These are phyloP conservation scores for Remorina albescens DNA, from an alignment of 2,797 vertebrate species.

Conservation along the genomic window DNA sequence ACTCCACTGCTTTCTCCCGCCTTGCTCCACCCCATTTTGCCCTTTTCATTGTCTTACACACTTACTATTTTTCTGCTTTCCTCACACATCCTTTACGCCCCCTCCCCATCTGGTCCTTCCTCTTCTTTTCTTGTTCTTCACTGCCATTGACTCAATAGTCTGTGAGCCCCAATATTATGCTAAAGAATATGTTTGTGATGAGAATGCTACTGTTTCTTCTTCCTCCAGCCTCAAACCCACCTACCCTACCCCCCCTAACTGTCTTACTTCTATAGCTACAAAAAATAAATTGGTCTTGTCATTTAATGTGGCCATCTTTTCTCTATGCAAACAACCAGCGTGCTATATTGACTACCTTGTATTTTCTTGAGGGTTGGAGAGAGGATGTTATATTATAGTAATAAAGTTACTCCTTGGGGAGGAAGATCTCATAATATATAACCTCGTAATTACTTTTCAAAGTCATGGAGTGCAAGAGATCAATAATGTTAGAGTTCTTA, in stretches of 20 bases:
- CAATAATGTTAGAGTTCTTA: conserved; percentile 69
- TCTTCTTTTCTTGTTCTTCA: neutral
- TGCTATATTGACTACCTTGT: conserved; percentile 51
- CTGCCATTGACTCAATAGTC: conserved; percentile 4
- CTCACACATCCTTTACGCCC: conserved; percentile 24
- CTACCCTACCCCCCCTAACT: neutral
- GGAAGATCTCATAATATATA: conserved; percentile 71
- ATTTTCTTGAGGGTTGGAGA: conserved; percentile 51
- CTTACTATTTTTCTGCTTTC: conserved; percentile 8
- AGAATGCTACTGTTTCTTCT: conserved; percentile 6
- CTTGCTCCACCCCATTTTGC: conserved; percentile 43
- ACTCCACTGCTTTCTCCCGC: conserved; percentile 31
- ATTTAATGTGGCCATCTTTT: conserved; percentile 34
- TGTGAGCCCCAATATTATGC: conserved; percentile 30
- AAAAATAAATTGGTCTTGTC: conserved; percentile 49
- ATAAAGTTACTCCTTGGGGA: conserved; percentile 68
- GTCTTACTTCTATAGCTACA: conserved; percentile 12
- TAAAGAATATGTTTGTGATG: conserved; percentile 21
- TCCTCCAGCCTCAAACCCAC: conserved; percentile 16
- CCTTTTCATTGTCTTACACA: conserved; percentile 29
- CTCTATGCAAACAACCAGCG: conserved; percentile 51
- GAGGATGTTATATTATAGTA: conserved; percentile 68
- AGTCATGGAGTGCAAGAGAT: conserved; percentile 65
- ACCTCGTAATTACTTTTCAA: conserved; percentile 78
- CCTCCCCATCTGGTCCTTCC: no score